Evolutionary conservation across 2,797 vertebrate species (phyloP).

Genomic region (Selene dorsalis): DNA sequence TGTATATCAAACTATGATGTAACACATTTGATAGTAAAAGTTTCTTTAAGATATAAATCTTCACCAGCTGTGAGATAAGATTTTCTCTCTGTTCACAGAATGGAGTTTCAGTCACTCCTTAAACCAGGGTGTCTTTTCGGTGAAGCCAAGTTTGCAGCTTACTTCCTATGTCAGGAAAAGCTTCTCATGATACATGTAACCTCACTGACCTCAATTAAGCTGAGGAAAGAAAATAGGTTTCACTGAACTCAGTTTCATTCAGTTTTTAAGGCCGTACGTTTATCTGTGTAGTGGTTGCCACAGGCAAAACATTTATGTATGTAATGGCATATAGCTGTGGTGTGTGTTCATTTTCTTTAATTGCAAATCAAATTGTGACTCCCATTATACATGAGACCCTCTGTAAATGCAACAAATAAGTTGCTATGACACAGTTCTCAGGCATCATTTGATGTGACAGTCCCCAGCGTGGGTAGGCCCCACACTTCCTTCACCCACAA

Average conservation of each 20-base stretch:
- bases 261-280: not conserved
- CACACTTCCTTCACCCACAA: slow-evolving; percentile 76
- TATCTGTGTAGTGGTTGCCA: not conserved
- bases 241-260: not conserved
- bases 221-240: slow-evolving; percentile 3
- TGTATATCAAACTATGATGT: slow-evolving; percentile 3
- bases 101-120: slow-evolving; percentile 61
- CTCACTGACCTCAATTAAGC: slow-evolving; percentile 10
- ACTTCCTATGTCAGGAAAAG: slow-evolving; percentile 64
- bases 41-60: slow-evolving; percentile 47
- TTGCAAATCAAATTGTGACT: not conserved
- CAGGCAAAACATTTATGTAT: not conserved
- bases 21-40: slow-evolving; percentile 40
- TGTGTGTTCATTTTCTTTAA: slow-evolving; percentile 11
- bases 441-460: slow-evolving; percentile 48
- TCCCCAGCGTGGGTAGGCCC: slow-evolving; percentile 50
- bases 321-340: slow-evolving; percentile 12
- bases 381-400: slow-evolving; percentile 1
- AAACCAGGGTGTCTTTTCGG: slow-evolving; percentile 37
- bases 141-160: slow-evolving; percentile 36
- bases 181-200: not conserved
- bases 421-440: slow-evolving; percentile 57
- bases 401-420: not conserved
- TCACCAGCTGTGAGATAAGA: slow-evolving; percentile 49
- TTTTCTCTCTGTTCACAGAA: slow-evolving; percentile 58